Conservation (phyloP, 2,888 invertebrate genomes). For the Nipponacmea schrenckii region DNA sequence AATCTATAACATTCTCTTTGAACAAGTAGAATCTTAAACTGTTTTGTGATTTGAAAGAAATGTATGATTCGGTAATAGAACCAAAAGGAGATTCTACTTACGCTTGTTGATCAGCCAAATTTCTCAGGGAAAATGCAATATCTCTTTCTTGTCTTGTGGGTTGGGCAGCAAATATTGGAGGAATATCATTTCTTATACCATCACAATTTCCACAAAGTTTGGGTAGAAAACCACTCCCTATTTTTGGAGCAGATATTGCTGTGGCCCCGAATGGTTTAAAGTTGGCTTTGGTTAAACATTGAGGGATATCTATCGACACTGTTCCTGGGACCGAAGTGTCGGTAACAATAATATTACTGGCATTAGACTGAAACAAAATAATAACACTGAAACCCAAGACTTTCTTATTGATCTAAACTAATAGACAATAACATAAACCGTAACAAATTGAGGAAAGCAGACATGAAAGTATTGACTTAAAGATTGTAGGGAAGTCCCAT, state of each 20-base stretch:
- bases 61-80: neutral
- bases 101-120: neutral
- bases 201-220: conserved; percentile 3
- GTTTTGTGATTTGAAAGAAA: no score
- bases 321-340: neutral
- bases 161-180: neutral
- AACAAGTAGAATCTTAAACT: no score
- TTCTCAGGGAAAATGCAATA: neutral
- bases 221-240: neutral
- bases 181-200: neutral
- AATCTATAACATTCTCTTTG: no score
- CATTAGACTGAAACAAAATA: neutral
- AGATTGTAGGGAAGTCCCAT: no score
- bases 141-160: neutral
- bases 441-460: no score
- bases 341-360: neutral
- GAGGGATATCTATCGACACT: neutral
- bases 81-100: neutral
- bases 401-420: no score
- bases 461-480: no score
- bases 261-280: neutral
- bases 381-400: no score
- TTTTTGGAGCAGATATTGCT: neutral
- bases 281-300: neutral
- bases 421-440: no score